phyloP scores from a whole-genome alignment of 2,113 vertebrate genomes.

The Gasterosteus nipponicus region DNA sequence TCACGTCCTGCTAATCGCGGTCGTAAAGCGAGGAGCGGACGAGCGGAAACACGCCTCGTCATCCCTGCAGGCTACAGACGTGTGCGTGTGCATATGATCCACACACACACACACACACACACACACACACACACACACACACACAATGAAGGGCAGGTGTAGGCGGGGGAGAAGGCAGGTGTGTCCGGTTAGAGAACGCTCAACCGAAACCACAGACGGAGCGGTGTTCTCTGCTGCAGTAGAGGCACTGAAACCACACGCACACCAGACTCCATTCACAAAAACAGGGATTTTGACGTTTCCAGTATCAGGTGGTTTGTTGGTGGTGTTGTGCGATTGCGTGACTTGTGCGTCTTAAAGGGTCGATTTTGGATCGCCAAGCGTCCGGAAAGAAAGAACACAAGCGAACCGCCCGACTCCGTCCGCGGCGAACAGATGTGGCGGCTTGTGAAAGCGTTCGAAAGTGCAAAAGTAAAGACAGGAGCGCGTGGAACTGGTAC shows the following conservation, averaged over 20 bases:
- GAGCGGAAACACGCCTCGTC: neutral
- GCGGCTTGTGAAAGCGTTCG: no score
- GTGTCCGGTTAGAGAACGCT: conserved; percentile 57
- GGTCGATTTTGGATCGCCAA: no score
- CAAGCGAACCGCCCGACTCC: no score
- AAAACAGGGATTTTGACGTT: no score
- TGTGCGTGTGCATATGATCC: conserved; percentile 25
- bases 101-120: conserved; percentile 5
- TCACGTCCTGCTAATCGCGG: neutral
- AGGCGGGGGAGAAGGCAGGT: conserved; percentile 33
- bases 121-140: conserved; percentile 16
- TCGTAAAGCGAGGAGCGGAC: neutral
- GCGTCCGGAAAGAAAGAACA: no score
- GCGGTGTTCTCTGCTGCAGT: neutral
- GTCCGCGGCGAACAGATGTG: no score
- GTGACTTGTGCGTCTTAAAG: no score
- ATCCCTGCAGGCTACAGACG: neutral
- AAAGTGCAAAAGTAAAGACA: no score
- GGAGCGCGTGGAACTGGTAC: no score
- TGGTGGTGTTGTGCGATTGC: no score
- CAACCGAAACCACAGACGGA: conserved; percentile 51
- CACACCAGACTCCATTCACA: no score
- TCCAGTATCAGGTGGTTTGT: no score
- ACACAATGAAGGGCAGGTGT: conserved; percentile 27
- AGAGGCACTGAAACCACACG: neutral